Percentiles rank a stretch among this genome's conserved stretches.
These are phyloP conservation scores for fruit fly (Drosophila melanogaster) DNA, from an alignment of 1,140 invertebrate species.

Conservation along the genomic window Release_6_plus_ISO1_MT NT_037436.4:22918001-22918500, in stretches of 20 bases:
- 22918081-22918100: slow-evolving; percentile 5
- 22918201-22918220: neutral
- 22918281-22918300: slow-evolving; percentile 46
- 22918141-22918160: neutral
- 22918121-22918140: neutral
- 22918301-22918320: slow-evolving; percentile 47
- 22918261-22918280: slow-evolving; percentile 25
- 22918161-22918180: neutral
- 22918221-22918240: slow-evolving; percentile 19
- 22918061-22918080: neutral
- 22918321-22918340: slow-evolving; percentile 1
- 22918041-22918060: neutral
- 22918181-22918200: neutral
- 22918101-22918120: neutral
- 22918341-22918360: slow-evolving; percentile 24
- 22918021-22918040: neutral
- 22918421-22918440: slow-evolving; percentile 1
- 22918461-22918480: neutral
- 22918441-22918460: neutral
- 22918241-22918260: slow-evolving; percentile 15
- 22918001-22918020: slow-evolving; percentile 16
- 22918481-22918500: too few species aligned
- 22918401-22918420: slow-evolving; percentile 2
- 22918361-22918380: neutral
- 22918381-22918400: slow-evolving; percentile 10